Percentiles rank a stretch among this genome's conserved stretches.
Evolutionary conservation across 2,888 invertebrate genomes (phyloP).

Genomic region (Sipunculus nudus): DNA sequence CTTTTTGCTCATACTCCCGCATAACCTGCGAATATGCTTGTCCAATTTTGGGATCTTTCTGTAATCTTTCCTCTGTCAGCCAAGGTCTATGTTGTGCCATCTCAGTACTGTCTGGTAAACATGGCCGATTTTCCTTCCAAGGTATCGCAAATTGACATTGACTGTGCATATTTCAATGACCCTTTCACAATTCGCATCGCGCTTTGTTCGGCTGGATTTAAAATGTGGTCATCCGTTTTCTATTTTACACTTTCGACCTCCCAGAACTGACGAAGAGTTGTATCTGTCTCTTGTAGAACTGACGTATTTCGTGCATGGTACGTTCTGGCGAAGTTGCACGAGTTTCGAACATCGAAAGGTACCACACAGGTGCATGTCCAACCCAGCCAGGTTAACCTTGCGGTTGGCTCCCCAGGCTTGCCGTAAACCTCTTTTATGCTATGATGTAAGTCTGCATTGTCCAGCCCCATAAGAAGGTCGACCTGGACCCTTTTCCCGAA

Average conservation of each 20-base stretch:
- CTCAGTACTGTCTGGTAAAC: background rate
- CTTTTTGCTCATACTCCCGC: background rate
- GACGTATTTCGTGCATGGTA: background rate
- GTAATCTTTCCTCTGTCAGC: background rate
- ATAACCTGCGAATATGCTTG: background rate
- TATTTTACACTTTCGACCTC: background rate
- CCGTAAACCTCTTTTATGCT: constrained; percentile 23
- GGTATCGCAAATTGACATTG: background rate
- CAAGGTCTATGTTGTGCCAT: background rate
- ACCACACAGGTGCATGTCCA: constrained; percentile 34
- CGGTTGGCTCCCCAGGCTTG: constrained; percentile 28
- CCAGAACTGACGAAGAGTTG: background rate
- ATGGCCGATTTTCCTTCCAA: background rate
- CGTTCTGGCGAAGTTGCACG: background rate
- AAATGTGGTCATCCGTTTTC: background rate
- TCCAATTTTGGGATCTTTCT: background rate
- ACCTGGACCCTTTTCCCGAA: background rate
- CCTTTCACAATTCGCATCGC: background rate
- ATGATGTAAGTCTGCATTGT: constrained; percentile 24
- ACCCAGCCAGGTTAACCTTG: constrained; percentile 22
- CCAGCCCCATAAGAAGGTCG: constrained; percentile 30
- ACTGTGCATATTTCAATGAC: background rate
- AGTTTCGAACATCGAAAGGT: background rate
- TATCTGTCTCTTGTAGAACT: background rate
- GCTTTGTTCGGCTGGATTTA: background rate